Conservation (phyloP, 2,888 invertebrate species). For the Cephus rjabovi region DNA sequence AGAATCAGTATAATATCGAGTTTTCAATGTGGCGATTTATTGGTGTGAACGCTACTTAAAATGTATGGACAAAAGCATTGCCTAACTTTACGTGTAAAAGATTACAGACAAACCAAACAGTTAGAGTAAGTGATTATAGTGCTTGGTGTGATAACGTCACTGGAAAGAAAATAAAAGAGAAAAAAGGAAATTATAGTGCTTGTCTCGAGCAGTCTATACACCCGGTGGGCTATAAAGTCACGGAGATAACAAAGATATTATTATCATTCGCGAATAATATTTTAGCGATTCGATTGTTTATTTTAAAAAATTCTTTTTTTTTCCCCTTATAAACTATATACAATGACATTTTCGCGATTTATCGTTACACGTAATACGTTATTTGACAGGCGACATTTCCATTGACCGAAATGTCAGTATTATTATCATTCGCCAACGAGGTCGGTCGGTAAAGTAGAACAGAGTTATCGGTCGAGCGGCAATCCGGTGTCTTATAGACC, state of each 20-base stretch:
- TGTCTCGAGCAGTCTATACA: conserved; percentile 3
- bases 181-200: neutral
- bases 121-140: neutral
- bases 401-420: neutral
- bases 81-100: neutral
- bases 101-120: neutral
- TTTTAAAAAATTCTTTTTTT: neutral
- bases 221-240: neutral
- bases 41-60: neutral
- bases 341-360: neutral
- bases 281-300: neutral
- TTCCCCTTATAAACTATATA: neutral
- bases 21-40: neutral
- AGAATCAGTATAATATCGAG: neutral
- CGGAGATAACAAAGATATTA: neutral
- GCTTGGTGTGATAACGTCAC: neutral
- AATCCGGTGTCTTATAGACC: neutral
- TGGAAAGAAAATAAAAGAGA: neutral
- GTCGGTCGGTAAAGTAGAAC: neutral
- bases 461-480: neutral
- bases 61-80: neutral
- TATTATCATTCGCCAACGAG: neutral
- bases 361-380: neutral
- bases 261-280: neutral
- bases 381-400: neutral